Percentiles rank a stretch among this genome's conserved stretches.
Evolutionary conservation across 2,113 vertebrate species (phyloP).

Genomic region (Xenopus tropicalis): UCB_Xtro_10.0 CM004450.2:25792001-25792500

Average conservation of each 20-base stretch:
- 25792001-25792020: background rate
- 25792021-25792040: background rate
- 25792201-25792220: slow-evolving; percentile 62
- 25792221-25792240: slow-evolving; percentile 69
- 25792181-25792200: slow-evolving; percentile 61
- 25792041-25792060: slow-evolving; percentile 3
- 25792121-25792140: slow-evolving; percentile 64
- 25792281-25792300: slow-evolving; percentile 59
- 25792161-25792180: slow-evolving; percentile 62
- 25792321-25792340: background rate
- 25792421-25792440: too few relatives aligned
- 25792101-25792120: slow-evolving; percentile 43
- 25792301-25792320: background rate
- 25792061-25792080: slow-evolving; percentile 16
- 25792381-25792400: background rate
- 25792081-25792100: slow-evolving; percentile 27
- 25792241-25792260: slow-evolving; percentile 73
- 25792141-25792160: slow-evolving; percentile 58
- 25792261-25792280: slow-evolving; percentile 54
- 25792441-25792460: too few relatives aligned
- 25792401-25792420: too few relatives aligned
- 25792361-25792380: background rate
- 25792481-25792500: too few relatives aligned
- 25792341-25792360: background rate
- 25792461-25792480: too few relatives aligned